Conservation (phyloP, 2,113 vertebrate genomes). For the Ptychochromis oligacanthus region DNA sequence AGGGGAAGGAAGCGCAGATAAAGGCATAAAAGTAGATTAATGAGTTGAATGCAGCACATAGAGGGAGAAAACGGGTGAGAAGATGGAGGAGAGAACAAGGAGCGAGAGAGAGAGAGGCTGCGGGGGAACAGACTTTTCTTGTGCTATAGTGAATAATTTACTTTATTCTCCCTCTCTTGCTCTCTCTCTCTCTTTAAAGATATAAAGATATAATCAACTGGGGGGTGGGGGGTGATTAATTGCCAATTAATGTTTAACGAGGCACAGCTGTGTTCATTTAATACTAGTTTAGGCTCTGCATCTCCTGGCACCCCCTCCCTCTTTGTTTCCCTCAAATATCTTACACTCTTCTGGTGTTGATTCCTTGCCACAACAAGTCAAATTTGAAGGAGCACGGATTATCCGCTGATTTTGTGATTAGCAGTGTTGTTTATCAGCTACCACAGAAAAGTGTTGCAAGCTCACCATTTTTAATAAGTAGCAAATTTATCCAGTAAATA, state of each 20-base stretch:
- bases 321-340: conserved; percentile 24
- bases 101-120: conserved; percentile 5
- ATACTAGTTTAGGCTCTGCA: conserved; percentile 59
- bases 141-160: conserved; percentile 61
- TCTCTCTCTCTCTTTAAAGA: not conserved
- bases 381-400: not conserved
- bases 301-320: conserved; percentile 22
- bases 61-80: conserved; percentile 27
- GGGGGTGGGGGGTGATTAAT: conserved; percentile 74
- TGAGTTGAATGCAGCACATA: conserved; percentile 45
- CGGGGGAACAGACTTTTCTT: conserved; percentile 47
- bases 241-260: conserved; percentile 82
- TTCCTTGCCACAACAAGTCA: not conserved
- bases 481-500: not conserved
- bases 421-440: not conserved
- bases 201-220: conserved; percentile 67
- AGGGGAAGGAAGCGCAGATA: conserved; percentile 57
- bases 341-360: conserved; percentile 8
- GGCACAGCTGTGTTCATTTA: conserved; percentile 83
- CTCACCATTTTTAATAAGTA: not conserved
- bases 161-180: conserved; percentile 15
- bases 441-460: accelerated
- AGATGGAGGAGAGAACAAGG: conserved; percentile 39
- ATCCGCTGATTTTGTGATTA: too few relatives aligned
- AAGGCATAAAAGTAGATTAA: conserved; percentile 70